Evolutionary conservation across 2,888 invertebrate genomes (phyloP), one percentile per base, ranked within the genome.

Genomic region (Heliconius cydno): DNA sequence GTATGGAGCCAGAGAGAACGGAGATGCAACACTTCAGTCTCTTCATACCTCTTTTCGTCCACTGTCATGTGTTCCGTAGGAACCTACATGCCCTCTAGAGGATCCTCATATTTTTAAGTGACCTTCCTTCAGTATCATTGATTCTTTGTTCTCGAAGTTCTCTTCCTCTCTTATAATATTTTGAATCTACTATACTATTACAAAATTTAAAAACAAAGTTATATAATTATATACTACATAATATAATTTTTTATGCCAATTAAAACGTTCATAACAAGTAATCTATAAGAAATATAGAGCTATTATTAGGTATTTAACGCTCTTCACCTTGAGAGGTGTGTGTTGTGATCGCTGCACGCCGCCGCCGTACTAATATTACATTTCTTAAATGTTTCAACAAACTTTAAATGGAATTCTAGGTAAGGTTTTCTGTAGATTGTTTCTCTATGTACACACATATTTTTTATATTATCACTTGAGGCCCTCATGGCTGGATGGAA

Each of bases 181-280:
- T 25, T 4, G 63, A 63, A 25, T 65, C 28, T 25, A 4, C 9
- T 34, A 34, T 34, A 34, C 5, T 34, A 34, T 34, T 34, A 34
- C 34, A 65, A 7, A 7, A 28, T 65, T 15, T 12, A 28, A 25
- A 65, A 65, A 65, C 28, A 65, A 65, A 19, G 13, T 15, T 65
- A 30, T 65, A 30, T 65, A 65, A 28, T 28, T 65, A 28, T 28
- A 65, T 65, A 65, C 28, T 65, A 65, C 28, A 65, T 65, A 28
- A 65, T 28, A 30, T 52, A 67, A 1, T 22, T 68, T 68, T 70
- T 70, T 46, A 46, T 25, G 9, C 9, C 70, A 70, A 70, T 70
- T 70, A 70, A 70, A 41, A 46, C 70, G 67, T 67, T 67, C 67
- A 70, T 70, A 70, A 70, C 70, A 70, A 46, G 70, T 13, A 70